These are phyloP conservation scores for Bradynema listronoti DNA, from an alignment of 1,140 invertebrate species.

Conservation along the genomic window DNA sequence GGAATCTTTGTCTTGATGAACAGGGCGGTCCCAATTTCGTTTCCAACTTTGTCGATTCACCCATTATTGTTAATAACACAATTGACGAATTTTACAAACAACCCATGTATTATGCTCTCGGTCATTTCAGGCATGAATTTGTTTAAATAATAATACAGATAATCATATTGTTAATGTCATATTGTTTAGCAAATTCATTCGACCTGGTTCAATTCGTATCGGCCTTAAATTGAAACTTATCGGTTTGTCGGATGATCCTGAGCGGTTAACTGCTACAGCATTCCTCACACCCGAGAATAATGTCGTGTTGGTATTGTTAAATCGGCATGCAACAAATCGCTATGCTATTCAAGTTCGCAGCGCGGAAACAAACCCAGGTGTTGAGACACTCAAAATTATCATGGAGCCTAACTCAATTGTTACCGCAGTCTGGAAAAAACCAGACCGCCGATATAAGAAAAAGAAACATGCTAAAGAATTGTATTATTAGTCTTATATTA, in stretches of 20 bases:
- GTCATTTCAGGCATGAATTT: conserved; percentile 1
- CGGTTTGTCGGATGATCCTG: background rate
- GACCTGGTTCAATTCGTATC: conserved; percentile 12
- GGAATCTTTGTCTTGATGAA: conserved; percentile 63
- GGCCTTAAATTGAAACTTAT: background rate
- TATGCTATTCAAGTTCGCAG: conserved; percentile 4
- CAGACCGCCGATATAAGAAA: too few relatives aligned
- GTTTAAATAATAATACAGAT: conserved; percentile 2
- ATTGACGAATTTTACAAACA: conserved; percentile 73
- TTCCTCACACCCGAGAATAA: conserved; percentile 9
- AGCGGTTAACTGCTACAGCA: conserved; percentile 3
- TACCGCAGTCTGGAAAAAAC: conserved; percentile 2
- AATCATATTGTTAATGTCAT: conserved; percentile 1
- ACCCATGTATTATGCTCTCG: conserved; percentile 65
- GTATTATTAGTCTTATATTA: too few relatives aligned
- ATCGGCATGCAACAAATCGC: conserved; percentile 1
- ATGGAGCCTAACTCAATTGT: conserved; percentile 12
- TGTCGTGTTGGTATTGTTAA: conserved; percentile 2
- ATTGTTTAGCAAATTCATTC: conserved; percentile 17
- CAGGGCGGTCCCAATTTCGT: conserved; percentile 61
- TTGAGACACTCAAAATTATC: background rate
- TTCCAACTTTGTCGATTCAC: conserved; percentile 70
- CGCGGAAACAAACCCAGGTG: background rate
- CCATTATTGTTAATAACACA: conserved; percentile 69
- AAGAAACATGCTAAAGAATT: too few relatives aligned